Base-by-base conservation (phyloP, 2,888 invertebrate genomes). In the Tiphia femorata region DNA sequence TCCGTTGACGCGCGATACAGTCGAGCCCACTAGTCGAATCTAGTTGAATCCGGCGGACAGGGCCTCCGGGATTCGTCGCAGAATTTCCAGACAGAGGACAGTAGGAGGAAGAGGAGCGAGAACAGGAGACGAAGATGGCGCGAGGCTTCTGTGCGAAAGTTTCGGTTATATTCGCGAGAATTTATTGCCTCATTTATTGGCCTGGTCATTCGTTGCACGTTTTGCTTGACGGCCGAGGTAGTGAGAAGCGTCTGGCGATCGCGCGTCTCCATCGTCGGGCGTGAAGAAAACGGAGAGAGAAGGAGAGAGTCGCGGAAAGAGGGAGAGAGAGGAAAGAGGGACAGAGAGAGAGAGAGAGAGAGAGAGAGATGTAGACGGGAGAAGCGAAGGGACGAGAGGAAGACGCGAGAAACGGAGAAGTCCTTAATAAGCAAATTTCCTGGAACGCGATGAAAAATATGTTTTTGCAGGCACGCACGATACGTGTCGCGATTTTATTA, bases 401-500 rank as follows among this genome's bases (percentile, higher is more conserved):
- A 8, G 12, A 59, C 49, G 53, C 62, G 66, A 27, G 23, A 49
- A 53, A 56, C 44, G 48, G 44, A 46, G 48, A 41, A 42, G 60
- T 58, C 66, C 64, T 76, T 76, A 77, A 77, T 77, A 75, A 77
- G 72, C 69, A 59, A 70, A 75, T 73, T 81, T 81, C 81, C 70
- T 61, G 71, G 81, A 81, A 81, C 70, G 70, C 72, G 72, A 76
- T 78, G 80, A 71, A 69, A 69, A 69, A 76, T 78, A 77, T 77
- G 77, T 79, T 79, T 79, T 77, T 77, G 76, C 78, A 75, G 73
- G 70, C 77, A 78, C 74, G 75, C 76, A 73, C 71, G 73, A 72
- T 76, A 81, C 81, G 81, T 80, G 81, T 80, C 72, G 74, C 78
- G 80, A 79, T 81, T 81, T 73, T 75, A 75, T 81, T 79, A 80